A percentile compares a stretch with the other conserved stretches of the same genome.
These are phyloP conservation scores for Pristionchus entomophagus DNA, from an alignment of 2,888 invertebrate genomes.

Conservation along the genomic window DNA sequence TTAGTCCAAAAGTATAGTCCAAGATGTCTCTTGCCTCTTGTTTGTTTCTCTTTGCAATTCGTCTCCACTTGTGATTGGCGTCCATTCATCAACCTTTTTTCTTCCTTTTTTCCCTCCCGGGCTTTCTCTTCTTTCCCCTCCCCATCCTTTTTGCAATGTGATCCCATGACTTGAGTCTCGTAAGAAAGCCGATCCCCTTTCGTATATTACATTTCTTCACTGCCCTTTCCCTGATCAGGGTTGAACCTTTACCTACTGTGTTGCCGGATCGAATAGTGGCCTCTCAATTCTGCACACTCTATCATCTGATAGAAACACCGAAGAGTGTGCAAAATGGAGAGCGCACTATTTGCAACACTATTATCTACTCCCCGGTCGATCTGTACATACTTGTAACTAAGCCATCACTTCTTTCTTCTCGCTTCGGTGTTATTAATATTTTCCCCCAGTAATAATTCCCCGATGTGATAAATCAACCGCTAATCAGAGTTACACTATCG, in stretches of 20 bases:
- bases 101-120: not conserved
- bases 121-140: not conserved
- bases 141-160: not conserved
- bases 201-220: not conserved
- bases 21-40: not conserved
- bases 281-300: no score
- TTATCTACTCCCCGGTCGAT: not conserved
- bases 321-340: no score
- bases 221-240: not conserved
- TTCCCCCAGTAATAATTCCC: no score
- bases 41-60: not conserved
- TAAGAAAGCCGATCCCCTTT: not conserved
- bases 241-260: not conserved
- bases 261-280: no score
- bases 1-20: no score
- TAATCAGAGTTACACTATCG: no score
- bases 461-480: conserved; percentile 36
- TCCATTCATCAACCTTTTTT: conserved; percentile 14
- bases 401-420: not conserved
- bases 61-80: not conserved
- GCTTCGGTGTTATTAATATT: conserved; percentile 29
- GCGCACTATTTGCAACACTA: no score
- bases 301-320: no score
- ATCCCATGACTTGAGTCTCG: not conserved
- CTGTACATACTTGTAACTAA: conserved; percentile 22